phyloP scores from a whole-genome alignment of 64 coral and sea anemone species.

The Dendrophyllia cribrosa region DNA sequence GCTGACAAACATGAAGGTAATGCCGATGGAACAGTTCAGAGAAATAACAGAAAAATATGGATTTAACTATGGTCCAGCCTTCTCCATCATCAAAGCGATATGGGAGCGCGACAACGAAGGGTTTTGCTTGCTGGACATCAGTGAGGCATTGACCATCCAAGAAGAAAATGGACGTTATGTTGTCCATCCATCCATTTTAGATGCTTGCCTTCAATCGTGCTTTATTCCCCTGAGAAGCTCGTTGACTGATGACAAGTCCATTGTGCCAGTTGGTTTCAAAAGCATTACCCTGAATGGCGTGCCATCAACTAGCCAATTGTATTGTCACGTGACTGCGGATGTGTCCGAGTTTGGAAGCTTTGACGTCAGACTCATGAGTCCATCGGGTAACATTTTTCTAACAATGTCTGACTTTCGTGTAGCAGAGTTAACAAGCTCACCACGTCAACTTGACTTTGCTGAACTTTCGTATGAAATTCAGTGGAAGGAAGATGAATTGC shows the following conservation, averaged over 20 bases:
- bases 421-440: slow-evolving; percentile 1
- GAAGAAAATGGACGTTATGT: slow-evolving; percentile 33
- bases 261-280: slow-evolving; percentile 49
- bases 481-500: slow-evolving; percentile 28
- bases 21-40: slow-evolving; percentile 35
- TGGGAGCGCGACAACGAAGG: slow-evolving; percentile 41
- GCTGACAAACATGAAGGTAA: slow-evolving; percentile 27
- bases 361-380: slow-evolving; percentile 33
- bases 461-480: slow-evolving; percentile 24
- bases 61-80: slow-evolving; percentile 60
- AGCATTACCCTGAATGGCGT: neutral
- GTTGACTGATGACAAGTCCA: neutral
- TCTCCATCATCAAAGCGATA: slow-evolving; percentile 44
- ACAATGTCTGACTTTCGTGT: slow-evolving; percentile 30
- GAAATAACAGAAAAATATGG: slow-evolving; percentile 29
- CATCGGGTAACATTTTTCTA: slow-evolving; percentile 27
- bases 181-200: slow-evolving; percentile 67
- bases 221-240: slow-evolving; percentile 11
- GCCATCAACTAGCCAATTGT: neutral
- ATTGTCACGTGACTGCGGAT: slow-evolving; percentile 33
- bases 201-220: slow-evolving; percentile 77
- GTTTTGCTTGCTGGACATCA: slow-evolving; percentile 13
- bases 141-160: neutral
- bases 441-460: neutral
- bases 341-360: neutral